Evolutionary conservation across 2,888 invertebrate species (phyloP).

Genomic region (Patella pellucida): DNA sequence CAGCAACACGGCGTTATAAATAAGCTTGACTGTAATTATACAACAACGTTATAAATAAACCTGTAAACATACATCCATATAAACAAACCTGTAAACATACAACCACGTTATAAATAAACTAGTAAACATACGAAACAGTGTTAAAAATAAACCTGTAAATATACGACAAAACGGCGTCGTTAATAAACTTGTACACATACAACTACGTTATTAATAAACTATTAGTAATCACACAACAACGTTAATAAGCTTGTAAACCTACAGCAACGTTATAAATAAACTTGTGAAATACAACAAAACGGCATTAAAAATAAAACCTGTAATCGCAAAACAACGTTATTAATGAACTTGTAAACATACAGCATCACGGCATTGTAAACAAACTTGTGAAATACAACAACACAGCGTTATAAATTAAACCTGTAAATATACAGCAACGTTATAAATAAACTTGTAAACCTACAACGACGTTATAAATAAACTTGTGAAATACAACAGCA

Average conservation of each 20-base stretch:
- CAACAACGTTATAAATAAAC: no score
- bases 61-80: no score
- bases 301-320: no score
- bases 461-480: not conserved
- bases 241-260: not conserved
- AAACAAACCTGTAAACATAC: no score
- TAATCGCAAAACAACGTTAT: not conserved
- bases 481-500: not conserved
- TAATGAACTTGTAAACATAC: no score
- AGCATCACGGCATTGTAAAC: no score
- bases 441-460: not conserved
- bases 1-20: no score
- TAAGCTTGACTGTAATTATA: no score
- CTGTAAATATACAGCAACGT: slow-evolving; percentile 35
- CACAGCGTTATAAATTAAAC: slow-evolving; percentile 44
- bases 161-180: not conserved
- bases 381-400: slow-evolving; percentile 40
- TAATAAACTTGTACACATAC: not conserved
- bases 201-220: not conserved
- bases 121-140: slow-evolving; percentile 44
- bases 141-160: slow-evolving; percentile 47
- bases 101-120: no score
- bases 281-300: no score
- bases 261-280: not conserved
- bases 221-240: not conserved